phyloP scores from a whole-genome alignment of 2,888 invertebrate genomes.

The Euplagia quadripunctaria region DNA sequence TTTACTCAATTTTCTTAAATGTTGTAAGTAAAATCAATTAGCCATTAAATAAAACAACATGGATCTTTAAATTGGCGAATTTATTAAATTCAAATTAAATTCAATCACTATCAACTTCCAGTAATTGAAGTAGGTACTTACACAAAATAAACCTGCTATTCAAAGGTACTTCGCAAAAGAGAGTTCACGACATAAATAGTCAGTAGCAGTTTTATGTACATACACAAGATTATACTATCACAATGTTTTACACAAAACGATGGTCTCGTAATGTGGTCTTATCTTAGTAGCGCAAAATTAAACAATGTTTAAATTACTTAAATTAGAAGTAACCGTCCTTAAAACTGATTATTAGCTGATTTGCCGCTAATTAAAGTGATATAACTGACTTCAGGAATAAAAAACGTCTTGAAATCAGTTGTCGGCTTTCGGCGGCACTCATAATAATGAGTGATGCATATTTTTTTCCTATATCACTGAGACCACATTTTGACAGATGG shows the following conservation, averaged over 20 bases:
- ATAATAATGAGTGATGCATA: no score
- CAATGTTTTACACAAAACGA: constrained; percentile 64
- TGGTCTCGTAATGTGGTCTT: constrained; percentile 39
- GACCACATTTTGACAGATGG: neutral
- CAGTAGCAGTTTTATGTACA: constrained; percentile 66
- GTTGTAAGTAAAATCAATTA: constrained; percentile 67
- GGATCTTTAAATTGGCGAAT: constrained; percentile 77
- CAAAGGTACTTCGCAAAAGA: constrained; percentile 76
- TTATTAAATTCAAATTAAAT: constrained; percentile 88
- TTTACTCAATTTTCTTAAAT: constrained; percentile 63
- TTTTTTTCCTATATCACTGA: neutral
- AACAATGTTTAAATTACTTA: neutral
- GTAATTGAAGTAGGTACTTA: constrained; percentile 80
- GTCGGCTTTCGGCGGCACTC: no score
- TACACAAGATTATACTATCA: constrained; percentile 70
- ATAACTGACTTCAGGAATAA: neutral
- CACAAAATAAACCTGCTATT: constrained; percentile 76
- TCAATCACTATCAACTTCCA: constrained; percentile 84
- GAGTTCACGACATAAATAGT: constrained; percentile 65
- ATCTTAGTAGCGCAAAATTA: constrained; percentile 37
- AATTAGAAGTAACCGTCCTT: neutral
- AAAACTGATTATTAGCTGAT: neutral
- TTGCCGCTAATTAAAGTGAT: neutral
- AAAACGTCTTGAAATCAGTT: neutral
- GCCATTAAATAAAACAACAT: constrained; percentile 68